Conservation (phyloP, 92 coral and sea anemone species). For the Porites cylindrica region DNA sequence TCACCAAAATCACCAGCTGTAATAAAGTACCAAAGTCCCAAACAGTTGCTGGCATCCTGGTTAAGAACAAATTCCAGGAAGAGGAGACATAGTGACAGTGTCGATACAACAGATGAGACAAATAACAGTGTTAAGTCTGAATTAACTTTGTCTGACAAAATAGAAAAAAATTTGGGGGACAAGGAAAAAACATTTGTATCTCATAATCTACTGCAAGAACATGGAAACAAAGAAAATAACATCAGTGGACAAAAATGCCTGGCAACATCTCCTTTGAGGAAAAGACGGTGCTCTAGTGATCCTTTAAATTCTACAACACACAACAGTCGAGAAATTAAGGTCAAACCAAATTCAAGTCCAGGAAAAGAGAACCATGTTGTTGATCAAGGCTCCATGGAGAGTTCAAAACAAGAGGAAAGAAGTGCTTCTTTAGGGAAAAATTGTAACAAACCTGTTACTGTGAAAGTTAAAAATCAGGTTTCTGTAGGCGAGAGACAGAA, state of each 20-base stretch:
- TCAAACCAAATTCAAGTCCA: background rate
- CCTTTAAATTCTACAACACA: conserved; percentile 18
- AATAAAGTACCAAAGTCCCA: conserved; percentile 77
- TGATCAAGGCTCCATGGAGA: background rate
- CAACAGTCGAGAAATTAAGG: background rate
- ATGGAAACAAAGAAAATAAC: background rate
- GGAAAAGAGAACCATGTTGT: conserved; percentile 11
- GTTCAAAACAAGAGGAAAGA: background rate
- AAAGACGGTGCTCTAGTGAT: conserved; percentile 49
- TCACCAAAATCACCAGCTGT: conserved; percentile 59
- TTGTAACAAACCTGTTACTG: background rate
- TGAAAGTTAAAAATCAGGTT: background rate
- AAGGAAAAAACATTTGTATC: conserved; percentile 24
- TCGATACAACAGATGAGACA: background rate
- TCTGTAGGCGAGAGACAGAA: background rate
- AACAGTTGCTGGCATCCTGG: conserved; percentile 86
- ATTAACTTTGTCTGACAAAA: background rate
- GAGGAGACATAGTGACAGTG: conserved; percentile 34
- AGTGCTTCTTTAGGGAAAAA: background rate
- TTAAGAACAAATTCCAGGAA: conserved; percentile 60
- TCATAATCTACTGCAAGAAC: background rate
- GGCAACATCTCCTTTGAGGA: conserved; percentile 49
- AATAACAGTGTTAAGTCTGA: background rate
- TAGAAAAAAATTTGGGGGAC: background rate
- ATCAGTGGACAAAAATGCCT: conserved; percentile 30